Evolutionary conservation across 1,140 invertebrate genomes (phyloP).

Genomic region (Wasmannia auropunctata): DNA sequence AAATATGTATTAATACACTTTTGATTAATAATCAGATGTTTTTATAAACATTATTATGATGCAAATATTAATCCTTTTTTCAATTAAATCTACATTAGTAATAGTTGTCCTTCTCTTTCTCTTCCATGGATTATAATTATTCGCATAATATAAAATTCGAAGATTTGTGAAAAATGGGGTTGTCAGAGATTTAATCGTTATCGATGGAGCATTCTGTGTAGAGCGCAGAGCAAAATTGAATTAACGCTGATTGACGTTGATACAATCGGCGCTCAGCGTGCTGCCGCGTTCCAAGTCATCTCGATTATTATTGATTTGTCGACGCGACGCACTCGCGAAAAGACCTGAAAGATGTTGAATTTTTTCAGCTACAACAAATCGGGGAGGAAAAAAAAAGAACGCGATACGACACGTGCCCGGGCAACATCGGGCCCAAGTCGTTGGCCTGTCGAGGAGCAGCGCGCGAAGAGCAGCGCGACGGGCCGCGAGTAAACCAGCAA

Average conservation of each 20-base stretch:
- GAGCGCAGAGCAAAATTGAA: slow-evolving; percentile 5
- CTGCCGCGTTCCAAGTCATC: not conserved
- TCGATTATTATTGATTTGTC: slow-evolving; percentile 7
- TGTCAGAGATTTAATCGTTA: not conserved
- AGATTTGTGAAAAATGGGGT: slow-evolving; percentile 4
- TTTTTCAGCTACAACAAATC: not conserved
- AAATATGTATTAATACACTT: not conserved
- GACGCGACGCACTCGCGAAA: not conserved
- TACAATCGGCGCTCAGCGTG: not conserved
- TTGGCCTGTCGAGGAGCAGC: slow-evolving; percentile 71
- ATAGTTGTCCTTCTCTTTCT: too few species aligned
- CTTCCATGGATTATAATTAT: not conserved
- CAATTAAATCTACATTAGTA: not conserved
- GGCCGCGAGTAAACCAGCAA: slow-evolving; percentile 76
- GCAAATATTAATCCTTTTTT: not conserved
- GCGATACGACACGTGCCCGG: slow-evolving; percentile 62
- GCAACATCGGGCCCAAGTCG: slow-evolving; percentile 57
- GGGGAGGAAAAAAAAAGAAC: not conserved
- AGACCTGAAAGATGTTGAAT: not conserved
- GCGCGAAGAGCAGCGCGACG: slow-evolving; percentile 65
- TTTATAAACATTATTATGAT: not conserved
- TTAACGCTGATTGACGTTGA: slow-evolving; percentile 23
- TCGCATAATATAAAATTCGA: not conserved
- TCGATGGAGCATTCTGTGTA: not conserved
- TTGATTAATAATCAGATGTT: not conserved